phyloP scores from a whole-genome alignment of 1,140 invertebrate genomes.

The Pissodes strobi region DNA sequence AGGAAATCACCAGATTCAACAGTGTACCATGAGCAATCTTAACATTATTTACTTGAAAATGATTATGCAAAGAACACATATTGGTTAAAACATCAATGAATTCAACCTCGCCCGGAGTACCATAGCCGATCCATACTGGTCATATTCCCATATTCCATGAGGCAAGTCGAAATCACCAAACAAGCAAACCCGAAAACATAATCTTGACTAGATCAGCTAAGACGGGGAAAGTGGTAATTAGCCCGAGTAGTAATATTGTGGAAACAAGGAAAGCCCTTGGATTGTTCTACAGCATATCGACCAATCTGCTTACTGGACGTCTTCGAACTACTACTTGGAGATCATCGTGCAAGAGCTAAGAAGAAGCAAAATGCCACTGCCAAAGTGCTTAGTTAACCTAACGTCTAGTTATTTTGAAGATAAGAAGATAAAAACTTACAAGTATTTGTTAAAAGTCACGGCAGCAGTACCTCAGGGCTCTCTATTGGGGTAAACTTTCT shows the following conservation, averaged over 20 bases:
- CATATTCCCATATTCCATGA: no score
- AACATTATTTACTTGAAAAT: no score
- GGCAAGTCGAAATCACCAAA: no score
- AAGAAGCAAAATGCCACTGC: conserved; percentile 1
- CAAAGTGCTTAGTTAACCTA: conserved; percentile 3
- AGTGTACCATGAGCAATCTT: no score
- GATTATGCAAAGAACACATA: no score
- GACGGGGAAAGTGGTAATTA: conserved; percentile 29
- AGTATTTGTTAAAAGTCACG: neutral
- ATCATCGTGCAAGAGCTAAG: conserved; percentile 10
- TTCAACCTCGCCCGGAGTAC: no score
- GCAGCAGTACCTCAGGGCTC: conserved; percentile 58
- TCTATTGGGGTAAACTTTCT: conserved; percentile 53
- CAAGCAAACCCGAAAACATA: no score
- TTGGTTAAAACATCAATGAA: no score
- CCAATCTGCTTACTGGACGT: conserved; percentile 28
- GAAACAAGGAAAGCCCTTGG: conserved; percentile 10
- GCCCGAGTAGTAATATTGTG: conserved; percentile 19
- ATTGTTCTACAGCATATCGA: no score
- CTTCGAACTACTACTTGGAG: conserved; percentile 19
- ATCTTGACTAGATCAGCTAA: no score
- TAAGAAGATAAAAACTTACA: conserved; percentile 5
- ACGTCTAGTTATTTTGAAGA: conserved; percentile 17
- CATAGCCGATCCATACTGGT: no score
- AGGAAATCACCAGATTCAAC: no score